A percentile compares a stretch with the other conserved stretches of the same genome.
phyloP scores from a whole-genome alignment of 2,888 invertebrate genomes.

The Lysandra coridon region DNA sequence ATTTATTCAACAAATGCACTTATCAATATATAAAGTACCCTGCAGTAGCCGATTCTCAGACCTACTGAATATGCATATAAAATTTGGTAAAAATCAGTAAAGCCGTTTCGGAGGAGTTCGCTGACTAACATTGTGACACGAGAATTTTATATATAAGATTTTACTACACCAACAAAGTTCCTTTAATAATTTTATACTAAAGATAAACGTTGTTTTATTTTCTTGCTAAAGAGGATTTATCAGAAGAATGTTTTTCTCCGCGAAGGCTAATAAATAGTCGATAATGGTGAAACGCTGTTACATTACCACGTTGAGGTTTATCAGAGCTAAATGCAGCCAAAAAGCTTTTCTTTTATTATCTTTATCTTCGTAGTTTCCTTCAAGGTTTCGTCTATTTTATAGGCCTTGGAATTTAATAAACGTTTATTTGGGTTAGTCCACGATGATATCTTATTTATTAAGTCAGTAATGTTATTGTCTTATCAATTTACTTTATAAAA shows the following conservation, averaged over 20 bases:
- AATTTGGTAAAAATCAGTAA: too few relatives aligned
- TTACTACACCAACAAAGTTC: background rate
- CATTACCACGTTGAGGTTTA: slow-evolving; percentile 25
- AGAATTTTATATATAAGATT: too few relatives aligned
- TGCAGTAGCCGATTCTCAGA: too few relatives aligned
- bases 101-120: too few relatives aligned
- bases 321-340: slow-evolving; percentile 25
- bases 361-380: background rate
- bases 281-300: slow-evolving; percentile 25
- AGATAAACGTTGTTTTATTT: slow-evolving; percentile 3
- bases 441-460: background rate
- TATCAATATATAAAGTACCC: too few relatives aligned
- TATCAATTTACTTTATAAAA: too few relatives aligned
- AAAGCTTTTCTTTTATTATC: slow-evolving; percentile 22
- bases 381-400: background rate
- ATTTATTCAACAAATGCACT: too few relatives aligned
- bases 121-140: too few relatives aligned
- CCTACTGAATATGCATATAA: too few relatives aligned
- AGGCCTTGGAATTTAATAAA: background rate
- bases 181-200: background rate
- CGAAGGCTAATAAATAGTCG: slow-evolving; percentile 15
- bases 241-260: slow-evolving; percentile 11
- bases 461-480: too few relatives aligned
- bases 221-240: background rate
- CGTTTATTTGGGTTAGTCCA: background rate